Evolutionary conservation across 2,113 vertebrate species (phyloP).

Genomic region (Erinaceus europaeus): DNA sequence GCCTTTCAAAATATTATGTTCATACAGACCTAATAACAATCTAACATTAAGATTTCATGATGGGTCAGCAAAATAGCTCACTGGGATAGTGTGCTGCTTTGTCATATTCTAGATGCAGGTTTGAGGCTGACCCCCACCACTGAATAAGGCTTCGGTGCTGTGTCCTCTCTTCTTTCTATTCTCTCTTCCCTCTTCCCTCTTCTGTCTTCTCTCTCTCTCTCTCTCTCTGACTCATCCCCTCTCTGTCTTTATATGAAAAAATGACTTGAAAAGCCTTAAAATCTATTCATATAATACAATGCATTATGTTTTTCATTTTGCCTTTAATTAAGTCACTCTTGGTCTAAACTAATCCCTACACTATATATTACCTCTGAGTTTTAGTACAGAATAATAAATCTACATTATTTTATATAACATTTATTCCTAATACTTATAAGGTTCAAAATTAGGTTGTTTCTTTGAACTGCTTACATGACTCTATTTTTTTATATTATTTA

Average conservation of each 20-base stretch:
- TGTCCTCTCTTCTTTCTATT: too few species aligned
- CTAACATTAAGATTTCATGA: neutral
- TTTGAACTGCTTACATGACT: constrained; percentile 1
- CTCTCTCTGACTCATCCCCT: too few species aligned
- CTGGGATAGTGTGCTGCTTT: too few species aligned
- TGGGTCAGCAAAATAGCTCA: too few species aligned
- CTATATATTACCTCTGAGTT: neutral
- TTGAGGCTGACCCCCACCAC: too few species aligned
- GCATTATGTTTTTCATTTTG: neutral
- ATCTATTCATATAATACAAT: neutral
- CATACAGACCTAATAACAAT: neutral
- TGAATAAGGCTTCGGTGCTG: too few species aligned
- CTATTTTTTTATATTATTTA: too few species aligned
- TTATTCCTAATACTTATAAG: neutral
- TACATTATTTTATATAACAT: neutral
- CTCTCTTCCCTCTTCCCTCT: too few species aligned
- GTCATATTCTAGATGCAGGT: too few species aligned
- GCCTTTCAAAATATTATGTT: constrained; percentile 22
- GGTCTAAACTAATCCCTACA: too few species aligned
- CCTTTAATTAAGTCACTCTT: neutral
- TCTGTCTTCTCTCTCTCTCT: too few species aligned
- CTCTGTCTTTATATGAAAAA: too few species aligned
- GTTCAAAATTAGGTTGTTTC: neutral
- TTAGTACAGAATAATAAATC: neutral
- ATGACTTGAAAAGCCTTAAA: neutral